phyloP scores from a whole-genome alignment of 2,113 vertebrate species.

The Oncorhynchus mykiss region DNA sequence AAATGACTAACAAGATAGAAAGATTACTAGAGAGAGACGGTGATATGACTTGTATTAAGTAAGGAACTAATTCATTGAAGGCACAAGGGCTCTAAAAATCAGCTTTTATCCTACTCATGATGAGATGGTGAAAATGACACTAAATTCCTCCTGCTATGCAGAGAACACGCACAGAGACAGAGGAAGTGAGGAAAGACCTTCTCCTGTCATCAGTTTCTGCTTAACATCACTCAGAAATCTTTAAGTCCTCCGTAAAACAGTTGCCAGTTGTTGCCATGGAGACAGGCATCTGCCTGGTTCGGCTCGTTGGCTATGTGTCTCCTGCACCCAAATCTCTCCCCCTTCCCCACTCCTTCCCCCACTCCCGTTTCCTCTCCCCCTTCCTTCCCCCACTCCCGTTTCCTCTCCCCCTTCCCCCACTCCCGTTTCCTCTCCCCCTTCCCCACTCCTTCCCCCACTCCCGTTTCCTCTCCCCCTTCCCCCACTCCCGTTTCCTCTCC shows the following conservation, averaged over 20 bases:
- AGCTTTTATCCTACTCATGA: too few species aligned
- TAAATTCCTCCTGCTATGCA: not conserved
- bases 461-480: not conserved
- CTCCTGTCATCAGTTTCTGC: constrained; percentile 33
- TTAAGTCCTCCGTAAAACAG: constrained; percentile 19
- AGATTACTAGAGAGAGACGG: too few species aligned
- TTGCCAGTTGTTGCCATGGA: constrained; percentile 49
- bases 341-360: not conserved
- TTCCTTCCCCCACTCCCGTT: not conserved
- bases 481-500: not conserved
- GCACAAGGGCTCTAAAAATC: too few species aligned
- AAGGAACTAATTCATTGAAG: too few species aligned
- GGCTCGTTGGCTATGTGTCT: constrained; percentile 2
- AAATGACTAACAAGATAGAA: too few species aligned
- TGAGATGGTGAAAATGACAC: too few species aligned
- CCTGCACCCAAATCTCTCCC: not conserved
- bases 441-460: not conserved
- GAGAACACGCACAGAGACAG: not conserved
- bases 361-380: not conserved
- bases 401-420: not conserved
- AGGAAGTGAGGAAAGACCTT: not conserved
- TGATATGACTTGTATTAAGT: too few species aligned
- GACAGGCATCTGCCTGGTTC: constrained; percentile 34
- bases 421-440: not conserved
- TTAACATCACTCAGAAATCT: constrained; percentile 29